A percentile compares a stretch with the other conserved stretches of the same genome.
These are phyloP conservation scores for Cryptus armator DNA, from an alignment of 2,888 invertebrate genomes.

Conservation along the genomic window DNA sequence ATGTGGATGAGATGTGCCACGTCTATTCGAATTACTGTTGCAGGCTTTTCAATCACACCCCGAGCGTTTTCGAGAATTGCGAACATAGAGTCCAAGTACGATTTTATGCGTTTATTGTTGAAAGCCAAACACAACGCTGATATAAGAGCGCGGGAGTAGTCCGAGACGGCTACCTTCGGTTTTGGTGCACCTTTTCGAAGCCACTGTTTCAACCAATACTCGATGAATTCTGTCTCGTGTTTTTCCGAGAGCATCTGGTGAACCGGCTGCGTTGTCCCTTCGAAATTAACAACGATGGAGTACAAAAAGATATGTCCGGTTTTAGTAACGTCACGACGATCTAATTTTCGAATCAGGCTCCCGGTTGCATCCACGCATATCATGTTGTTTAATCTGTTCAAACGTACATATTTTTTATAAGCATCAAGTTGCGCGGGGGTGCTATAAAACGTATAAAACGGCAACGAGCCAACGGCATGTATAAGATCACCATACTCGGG, in stretches of 20 bases:
- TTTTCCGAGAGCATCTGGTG: constrained; percentile 66
- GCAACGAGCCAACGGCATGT: constrained; percentile 85
- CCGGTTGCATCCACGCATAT: constrained; percentile 41
- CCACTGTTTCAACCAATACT: constrained; percentile 50
- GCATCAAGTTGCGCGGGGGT: constrained; percentile 26
- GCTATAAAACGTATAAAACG: too few relatives aligned
- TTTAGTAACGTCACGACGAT: not conserved
- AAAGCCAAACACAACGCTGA: constrained; percentile 4
- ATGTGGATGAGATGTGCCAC: constrained; percentile 59
- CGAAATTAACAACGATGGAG: constrained; percentile 37
- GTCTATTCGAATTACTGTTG: constrained; percentile 52
- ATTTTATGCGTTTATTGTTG: not conserved
- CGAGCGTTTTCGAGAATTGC: not conserved
- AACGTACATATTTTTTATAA: constrained; percentile 31
- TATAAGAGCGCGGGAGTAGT: constrained; percentile 32
- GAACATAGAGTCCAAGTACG: not conserved
- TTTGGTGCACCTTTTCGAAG: not conserved
- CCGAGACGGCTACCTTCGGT: constrained; percentile 13
- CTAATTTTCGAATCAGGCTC: constrained; percentile 4
- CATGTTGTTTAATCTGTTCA: not conserved
- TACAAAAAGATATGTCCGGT: too few relatives aligned
- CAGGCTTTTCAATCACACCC: not conserved
- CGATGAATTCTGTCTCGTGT: constrained; percentile 54
- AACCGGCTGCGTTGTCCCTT: constrained; percentile 6
- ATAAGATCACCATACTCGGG: constrained; percentile 86